Evolutionary conservation across 2,797 vertebrate species (phyloP), one percentile per base, ranked within the genome.

Genomic region (Neosalanx taihuensis): DNA sequence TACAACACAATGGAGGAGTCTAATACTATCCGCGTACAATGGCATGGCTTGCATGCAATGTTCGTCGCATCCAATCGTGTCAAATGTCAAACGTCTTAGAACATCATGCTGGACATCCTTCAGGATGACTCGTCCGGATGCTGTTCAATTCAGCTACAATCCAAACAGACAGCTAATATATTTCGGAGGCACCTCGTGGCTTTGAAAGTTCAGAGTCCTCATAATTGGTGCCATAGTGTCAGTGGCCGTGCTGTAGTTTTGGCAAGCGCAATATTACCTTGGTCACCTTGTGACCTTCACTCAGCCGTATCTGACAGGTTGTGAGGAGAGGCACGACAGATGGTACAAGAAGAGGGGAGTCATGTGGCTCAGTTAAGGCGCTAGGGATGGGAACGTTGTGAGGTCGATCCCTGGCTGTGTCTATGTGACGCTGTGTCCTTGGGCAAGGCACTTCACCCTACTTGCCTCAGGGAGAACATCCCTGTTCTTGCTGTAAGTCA

Each of bases 231-330:
- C 69, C 66, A 53, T 58, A 31, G 29, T 66, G 67, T 65, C 65
- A 58, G 13, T 41, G 64, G 18, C 53, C 6, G 12, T 31, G 61
- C 20, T 57, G 69, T 58, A 51, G 57, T 59, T 20, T 57, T 69
- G 70, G 57, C 53, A 72, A 64, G 51, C 1, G 6, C 17, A 12
- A 41, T 62, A 31, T 72, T 63, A 61, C 57, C 68, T 29, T 64
- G 67, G 67, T 69, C 69, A 70, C 33, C 2, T 57, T 20, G 62
- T 76, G 72, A 80, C 78, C 78, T 80, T 72, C 73, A 69, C 61
- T 69, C 70, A 64, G 72, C 64, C 53, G 18, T 23, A 75, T 56
- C 37, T 57, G 66, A 67, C 67, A 72, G 63, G 57, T 26, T 23
- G n/a, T 20, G 53, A 5, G 59, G 7, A 26, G 57, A 17, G 57